Percentiles rank a stretch among this genome's conserved stretches.
phyloP scores from a whole-genome alignment of 92 coral and sea anemone genomes.

The Epizoanthus stellaris region DNA sequence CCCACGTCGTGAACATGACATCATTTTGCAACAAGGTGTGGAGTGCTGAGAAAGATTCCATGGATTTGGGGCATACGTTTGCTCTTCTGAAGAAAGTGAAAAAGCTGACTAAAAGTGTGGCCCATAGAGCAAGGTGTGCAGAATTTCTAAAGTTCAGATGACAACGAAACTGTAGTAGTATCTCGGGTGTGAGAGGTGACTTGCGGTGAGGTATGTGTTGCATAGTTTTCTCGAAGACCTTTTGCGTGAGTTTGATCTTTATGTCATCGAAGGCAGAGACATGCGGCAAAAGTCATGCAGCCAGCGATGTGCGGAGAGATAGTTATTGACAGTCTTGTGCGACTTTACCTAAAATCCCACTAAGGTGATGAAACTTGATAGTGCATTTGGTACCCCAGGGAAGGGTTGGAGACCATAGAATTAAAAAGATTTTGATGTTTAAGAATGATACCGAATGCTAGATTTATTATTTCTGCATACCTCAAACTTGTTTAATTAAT shows the following conservation, averaged over 20 bases:
- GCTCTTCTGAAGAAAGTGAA: slow-evolving; percentile 37
- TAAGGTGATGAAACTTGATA: slow-evolving; percentile 27
- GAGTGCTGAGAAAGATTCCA: too few relatives aligned
- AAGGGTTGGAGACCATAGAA: too few relatives aligned
- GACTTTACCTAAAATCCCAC: neutral
- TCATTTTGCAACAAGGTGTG: too few relatives aligned
- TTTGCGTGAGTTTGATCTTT: slow-evolving; percentile 24
- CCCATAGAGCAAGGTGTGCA: slow-evolving; percentile 30
- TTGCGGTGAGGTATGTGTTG: slow-evolving; percentile 32
- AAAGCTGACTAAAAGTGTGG: slow-evolving; percentile 18
- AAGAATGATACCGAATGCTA: too few relatives aligned
- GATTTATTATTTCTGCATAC: too few relatives aligned
- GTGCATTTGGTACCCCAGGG: neutral
- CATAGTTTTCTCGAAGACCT: slow-evolving; percentile 33
- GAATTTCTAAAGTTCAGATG: slow-evolving; percentile 29
- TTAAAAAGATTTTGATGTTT: too few relatives aligned
- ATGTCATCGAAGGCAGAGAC: slow-evolving; percentile 34
- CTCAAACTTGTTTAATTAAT: too few relatives aligned
- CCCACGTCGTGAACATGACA: too few relatives aligned
- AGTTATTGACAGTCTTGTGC: too few relatives aligned
- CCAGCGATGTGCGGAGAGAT: slow-evolving; percentile 14
- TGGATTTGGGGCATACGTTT: neutral
- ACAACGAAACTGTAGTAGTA: slow-evolving; percentile 11
- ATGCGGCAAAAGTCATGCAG: slow-evolving; percentile 31
- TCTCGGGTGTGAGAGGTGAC: slow-evolving; percentile 28